Base-by-base conservation (phyloP, 2,888 invertebrate genomes). In the Magallana nippona region DNA sequence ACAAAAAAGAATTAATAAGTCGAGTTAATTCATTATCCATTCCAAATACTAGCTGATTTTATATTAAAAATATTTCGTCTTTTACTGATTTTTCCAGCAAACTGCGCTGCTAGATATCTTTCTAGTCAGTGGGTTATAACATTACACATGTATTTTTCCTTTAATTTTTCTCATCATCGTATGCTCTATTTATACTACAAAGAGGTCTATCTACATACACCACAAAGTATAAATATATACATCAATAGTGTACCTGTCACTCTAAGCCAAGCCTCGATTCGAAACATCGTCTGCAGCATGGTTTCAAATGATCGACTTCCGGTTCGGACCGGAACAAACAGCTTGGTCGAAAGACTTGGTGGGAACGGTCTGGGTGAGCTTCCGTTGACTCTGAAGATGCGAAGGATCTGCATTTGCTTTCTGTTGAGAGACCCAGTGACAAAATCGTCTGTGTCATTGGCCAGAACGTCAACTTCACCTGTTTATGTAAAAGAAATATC, bases 191-290 rank as follows among this genome's bases (percentile, higher is more conserved):
- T n/a, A n/a, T n/a, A n/a, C n/a, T n/a, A n/a, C n/a, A n/a, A n/a
- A n/a, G n/a, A n/a, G n/a, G n/a, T n/a, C n/a, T n/a, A n/a, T n/a
- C n/a, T n/a, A n/a, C n/a, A n/a, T n/a, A n/a, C n/a, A n/a, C n/a
- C n/a, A n/a, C n/a, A n/a, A n/a, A 5, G 44, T 44, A 44, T 3
- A 44, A 44, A 1, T 27, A 27, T 44, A 44, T 8, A 44, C 5
- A 44, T 44, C n/a, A 44, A 44, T 44, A 44, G 44, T 19, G 58
- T 77, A 89, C 91, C 90, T 63, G 89, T 89, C 0, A 88, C 78
- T 77, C 84, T 83, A 19, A 91, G 81, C 90, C 90, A 91, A n/a
- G 87, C 88, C 57, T 88, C 88, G 8, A 91, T 86, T 71, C 90
- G 84, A 17, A 83, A 87, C 90, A 91, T 90, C 0, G 90, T 90